Conservation (phyloP, 64 coral and sea anemone genomes). For the Stichodactyla helianthus region DNA sequence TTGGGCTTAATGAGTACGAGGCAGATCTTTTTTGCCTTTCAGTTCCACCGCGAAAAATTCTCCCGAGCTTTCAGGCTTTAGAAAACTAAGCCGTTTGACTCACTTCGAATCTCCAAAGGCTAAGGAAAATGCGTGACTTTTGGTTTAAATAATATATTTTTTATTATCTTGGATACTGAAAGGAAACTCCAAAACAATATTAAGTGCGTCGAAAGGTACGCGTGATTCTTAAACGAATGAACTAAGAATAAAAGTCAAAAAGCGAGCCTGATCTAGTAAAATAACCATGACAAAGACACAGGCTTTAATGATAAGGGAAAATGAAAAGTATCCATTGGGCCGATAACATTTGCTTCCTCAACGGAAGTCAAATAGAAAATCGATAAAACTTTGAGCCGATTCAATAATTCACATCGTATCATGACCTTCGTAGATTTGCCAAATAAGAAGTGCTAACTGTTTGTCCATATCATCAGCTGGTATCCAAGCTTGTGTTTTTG, state of each 20-base stretch:
- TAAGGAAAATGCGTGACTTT: too few species aligned
- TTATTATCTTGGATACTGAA: too few species aligned
- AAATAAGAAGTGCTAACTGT: background rate
- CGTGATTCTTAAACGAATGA: too few species aligned
- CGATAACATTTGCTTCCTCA: background rate
- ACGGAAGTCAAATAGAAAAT: constrained; percentile 8
- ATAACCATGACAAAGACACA: background rate
- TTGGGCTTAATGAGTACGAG: background rate
- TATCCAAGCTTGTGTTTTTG: background rate
- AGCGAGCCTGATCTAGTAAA: background rate
- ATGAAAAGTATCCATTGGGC: background rate
- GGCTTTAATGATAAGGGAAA: background rate
- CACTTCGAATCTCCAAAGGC: too few species aligned
- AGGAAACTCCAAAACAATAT: too few species aligned
- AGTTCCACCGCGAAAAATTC: background rate
- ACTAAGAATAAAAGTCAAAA: too few species aligned
- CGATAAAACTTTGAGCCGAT: constrained; percentile 3
- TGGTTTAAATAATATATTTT: too few species aligned
- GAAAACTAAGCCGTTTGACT: too few species aligned
- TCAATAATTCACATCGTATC: background rate
- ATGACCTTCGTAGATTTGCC: constrained; percentile 7
- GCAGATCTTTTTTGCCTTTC: background rate
- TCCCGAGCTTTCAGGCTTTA: background rate
- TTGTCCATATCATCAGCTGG: constrained; percentile 3
- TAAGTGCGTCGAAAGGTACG: too few species aligned